phyloP scores from a whole-genome alignment of 2,888 invertebrate genomes.

The Drosophila ustulata region DNA sequence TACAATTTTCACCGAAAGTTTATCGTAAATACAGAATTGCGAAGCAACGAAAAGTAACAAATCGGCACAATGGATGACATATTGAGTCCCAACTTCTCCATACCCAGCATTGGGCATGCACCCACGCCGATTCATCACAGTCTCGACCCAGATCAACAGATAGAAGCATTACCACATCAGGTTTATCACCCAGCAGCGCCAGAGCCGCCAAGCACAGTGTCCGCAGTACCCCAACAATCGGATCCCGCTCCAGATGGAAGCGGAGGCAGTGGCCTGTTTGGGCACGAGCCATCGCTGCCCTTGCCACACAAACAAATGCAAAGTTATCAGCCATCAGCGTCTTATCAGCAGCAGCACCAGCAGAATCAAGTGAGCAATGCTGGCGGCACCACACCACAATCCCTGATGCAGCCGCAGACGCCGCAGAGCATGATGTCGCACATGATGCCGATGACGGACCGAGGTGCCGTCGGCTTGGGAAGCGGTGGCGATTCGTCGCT shows the following conservation, averaged over 20 bases:
- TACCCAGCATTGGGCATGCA: conserved; percentile 91
- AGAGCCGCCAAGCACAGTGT: conserved; percentile 66
- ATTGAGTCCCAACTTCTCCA: conserved; percentile 95
- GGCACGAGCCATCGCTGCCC: conserved; percentile 80
- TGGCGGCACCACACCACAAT: conserved; percentile 89
- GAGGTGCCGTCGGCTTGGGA: conserved; percentile 46
- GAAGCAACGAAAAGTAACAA: neutral
- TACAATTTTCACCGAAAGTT: conserved; percentile 25
- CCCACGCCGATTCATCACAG: conserved; percentile 93
- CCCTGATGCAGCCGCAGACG: conserved; percentile 95
- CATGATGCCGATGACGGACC: conserved; percentile 87
- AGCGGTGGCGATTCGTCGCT: conserved; percentile 65
- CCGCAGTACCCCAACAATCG: conserved; percentile 39
- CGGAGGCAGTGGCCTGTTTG: conserved; percentile 65
- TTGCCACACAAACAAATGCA: conserved; percentile 91
- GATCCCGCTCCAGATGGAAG: conserved; percentile 54
- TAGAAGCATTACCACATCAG: conserved; percentile 90
- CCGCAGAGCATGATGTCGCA: conserved; percentile 96
- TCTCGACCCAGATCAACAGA: conserved; percentile 95
- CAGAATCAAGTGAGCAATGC: conserved; percentile 84
- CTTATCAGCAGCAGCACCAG: conserved; percentile 61
- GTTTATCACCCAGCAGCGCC: conserved; percentile 89
- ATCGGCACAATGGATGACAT: conserved; percentile 91
- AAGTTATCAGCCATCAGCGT: conserved; percentile 89
- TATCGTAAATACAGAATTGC: neutral